Evolutionary conservation across 2,113 vertebrate species (phyloP), one percentile per base, ranked within the genome.

Genomic region (Pyxicephalus adspersus): DNA sequence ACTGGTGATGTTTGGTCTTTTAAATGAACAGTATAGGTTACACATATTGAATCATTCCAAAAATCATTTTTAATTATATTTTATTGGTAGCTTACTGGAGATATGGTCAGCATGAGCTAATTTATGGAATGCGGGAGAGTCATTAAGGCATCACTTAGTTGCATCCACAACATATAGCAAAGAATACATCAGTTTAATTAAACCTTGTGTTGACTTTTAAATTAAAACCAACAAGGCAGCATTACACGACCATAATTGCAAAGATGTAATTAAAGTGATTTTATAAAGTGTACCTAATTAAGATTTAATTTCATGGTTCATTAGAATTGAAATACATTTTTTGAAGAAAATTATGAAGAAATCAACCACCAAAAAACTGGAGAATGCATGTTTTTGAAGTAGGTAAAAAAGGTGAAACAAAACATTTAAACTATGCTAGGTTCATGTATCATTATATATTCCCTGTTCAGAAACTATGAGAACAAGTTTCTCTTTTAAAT

Each of bases 131-230:
- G 63, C 19, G 55, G 2, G 20, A 57, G 22, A 29, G 38, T 20
- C 63, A 22, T 29, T 77, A 52, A 67, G 26, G 76, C 76, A 45
- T 58, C 29, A 60, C 20, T 68, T 68, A 45, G 57, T 80, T 54
- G 57, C 20, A 64, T 63, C n/a, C n/a, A 60, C n/a, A 52, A 29
- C 23, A 77, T 54, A 65, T 28, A 65, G 61, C 51, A 54, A 52
- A 77, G 75, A 77, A 77, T 77, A 28, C 25, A 50, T 45, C 64
- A 20, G 57, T 71, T 71, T 80, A 72, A 80, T 80, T 80, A 80
- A 71, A 72, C 66, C 45, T 54, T 29, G 57, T 80, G 78, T 80
- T 80, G 78, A 72, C 78, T 80, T 80, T 72, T 80, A 80, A 72
- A 71, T 80, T 80, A 72, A 80, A 61, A 80, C 38, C 67, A 80